Conservation (phyloP, 2,113 vertebrate genomes). For the Brevimyrus niger region DNA sequence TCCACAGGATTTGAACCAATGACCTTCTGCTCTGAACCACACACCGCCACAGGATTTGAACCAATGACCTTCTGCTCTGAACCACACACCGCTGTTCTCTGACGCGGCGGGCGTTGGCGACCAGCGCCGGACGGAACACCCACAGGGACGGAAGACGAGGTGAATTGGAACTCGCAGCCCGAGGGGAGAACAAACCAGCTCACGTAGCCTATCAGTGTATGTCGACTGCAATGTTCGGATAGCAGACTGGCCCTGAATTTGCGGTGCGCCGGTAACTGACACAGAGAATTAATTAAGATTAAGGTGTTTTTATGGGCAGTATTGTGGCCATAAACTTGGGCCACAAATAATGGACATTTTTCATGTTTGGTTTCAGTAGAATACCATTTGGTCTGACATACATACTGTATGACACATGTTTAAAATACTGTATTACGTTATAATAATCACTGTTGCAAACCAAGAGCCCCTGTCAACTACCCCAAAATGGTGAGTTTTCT, state of each 20-base stretch:
- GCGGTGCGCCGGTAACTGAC: background rate
- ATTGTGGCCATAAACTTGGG: background rate
- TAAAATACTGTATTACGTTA: background rate
- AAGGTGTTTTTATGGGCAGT: background rate
- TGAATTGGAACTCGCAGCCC: background rate
- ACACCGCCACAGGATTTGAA: background rate
- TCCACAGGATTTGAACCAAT: no score
- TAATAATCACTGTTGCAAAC: background rate
- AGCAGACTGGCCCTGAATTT: background rate
- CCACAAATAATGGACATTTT: background rate
- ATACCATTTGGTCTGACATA: background rate
- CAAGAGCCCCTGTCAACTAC: background rate
- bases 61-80: background rate
- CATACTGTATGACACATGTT: background rate
- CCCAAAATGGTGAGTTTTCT: background rate
- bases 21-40: background rate
- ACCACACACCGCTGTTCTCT: background rate
- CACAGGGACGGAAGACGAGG: background rate
- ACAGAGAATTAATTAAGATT: background rate
- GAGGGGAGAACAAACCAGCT: background rate
- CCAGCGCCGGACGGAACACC: background rate
- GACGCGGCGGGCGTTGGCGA: background rate
- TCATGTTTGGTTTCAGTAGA: background rate
- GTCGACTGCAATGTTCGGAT: slow-evolving; percentile 30
- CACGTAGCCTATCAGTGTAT: slow-evolving; percentile 20